These are phyloP conservation scores for Planiliza haematocheilus DNA, from an alignment of 2,113 vertebrate species.

Conservation along the genomic window DNA sequence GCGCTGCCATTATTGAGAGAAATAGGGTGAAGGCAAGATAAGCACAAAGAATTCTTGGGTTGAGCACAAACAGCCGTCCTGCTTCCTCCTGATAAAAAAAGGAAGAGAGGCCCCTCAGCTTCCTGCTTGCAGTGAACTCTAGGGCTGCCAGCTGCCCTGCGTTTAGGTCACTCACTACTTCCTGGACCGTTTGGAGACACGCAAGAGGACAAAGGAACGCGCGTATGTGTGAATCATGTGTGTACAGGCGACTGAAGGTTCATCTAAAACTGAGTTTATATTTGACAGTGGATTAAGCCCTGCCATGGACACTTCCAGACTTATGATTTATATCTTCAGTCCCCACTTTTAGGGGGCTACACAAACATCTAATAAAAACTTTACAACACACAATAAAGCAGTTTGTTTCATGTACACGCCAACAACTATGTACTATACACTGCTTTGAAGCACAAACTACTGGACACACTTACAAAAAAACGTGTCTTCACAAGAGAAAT, in stretches of 20 bases:
- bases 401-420: too few species aligned
- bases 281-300: background rate
- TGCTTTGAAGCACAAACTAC: too few species aligned
- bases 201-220: constrained; percentile 34
- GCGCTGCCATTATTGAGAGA: constrained; percentile 72
- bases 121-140: constrained; percentile 66
- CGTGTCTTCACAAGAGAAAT: too few species aligned
- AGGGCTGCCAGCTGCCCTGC: constrained; percentile 57
- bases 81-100: constrained; percentile 83
- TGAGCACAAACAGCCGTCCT: constrained; percentile 77
- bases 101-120: constrained; percentile 68
- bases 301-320: background rate
- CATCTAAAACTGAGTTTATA: constrained; percentile 1
- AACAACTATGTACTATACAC: too few species aligned
- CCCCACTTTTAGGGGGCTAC: background rate
- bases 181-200: constrained; percentile 54
- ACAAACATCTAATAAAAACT: background rate
- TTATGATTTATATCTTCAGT: background rate
- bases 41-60: constrained; percentile 75
- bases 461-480: too few species aligned
- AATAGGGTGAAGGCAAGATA: constrained; percentile 74
- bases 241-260: background rate
- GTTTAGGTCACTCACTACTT: constrained; percentile 61
- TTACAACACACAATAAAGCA: background rate
- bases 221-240: constrained; percentile 5